Conservation (phyloP, 2,113 vertebrate species). For the Romanogobio albipinnatus region DNA sequence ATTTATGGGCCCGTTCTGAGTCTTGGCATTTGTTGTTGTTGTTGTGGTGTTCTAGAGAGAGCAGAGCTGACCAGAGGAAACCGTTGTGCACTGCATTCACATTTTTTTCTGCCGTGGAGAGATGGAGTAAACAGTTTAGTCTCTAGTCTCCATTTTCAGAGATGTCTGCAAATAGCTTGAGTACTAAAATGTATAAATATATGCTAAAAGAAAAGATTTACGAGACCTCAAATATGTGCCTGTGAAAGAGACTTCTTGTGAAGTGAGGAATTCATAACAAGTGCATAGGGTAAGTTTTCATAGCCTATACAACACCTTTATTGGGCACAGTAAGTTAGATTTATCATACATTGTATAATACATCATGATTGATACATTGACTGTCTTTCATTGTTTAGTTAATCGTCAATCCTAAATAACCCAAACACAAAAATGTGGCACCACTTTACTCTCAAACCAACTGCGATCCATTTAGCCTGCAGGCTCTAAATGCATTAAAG, state of each 20-base stretch:
- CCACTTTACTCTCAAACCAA: background rate
- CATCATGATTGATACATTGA: no score
- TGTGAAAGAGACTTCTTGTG: background rate
- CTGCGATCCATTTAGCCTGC: background rate
- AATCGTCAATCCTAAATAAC: background rate
- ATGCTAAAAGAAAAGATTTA: slow-evolving; percentile 11
- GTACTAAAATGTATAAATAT: slow-evolving; percentile 34
- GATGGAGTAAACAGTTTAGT: slow-evolving; percentile 47
- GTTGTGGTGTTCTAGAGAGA: slow-evolving; percentile 43
- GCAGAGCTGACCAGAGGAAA: slow-evolving; percentile 46
- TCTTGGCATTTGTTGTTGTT: slow-evolving; percentile 40
- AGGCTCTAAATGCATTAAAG: background rate
- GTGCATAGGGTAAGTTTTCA: background rate
- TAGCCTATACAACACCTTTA: background rate
- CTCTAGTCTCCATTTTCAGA: slow-evolving; percentile 30
- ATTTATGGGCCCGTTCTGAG: slow-evolving; percentile 35
- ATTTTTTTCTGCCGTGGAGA: slow-evolving; percentile 42
- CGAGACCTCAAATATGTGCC: slow-evolving; percentile 17
- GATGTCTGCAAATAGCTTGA: slow-evolving; percentile 19
- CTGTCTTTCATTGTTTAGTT: background rate
- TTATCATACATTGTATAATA: background rate
- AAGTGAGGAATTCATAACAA: background rate
- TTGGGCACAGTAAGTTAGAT: background rate
- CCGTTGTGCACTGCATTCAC: background rate
- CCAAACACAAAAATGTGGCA: background rate